Conservation (phyloP, 2,797 vertebrate species). For the Pelochelys cantorii region DNA sequence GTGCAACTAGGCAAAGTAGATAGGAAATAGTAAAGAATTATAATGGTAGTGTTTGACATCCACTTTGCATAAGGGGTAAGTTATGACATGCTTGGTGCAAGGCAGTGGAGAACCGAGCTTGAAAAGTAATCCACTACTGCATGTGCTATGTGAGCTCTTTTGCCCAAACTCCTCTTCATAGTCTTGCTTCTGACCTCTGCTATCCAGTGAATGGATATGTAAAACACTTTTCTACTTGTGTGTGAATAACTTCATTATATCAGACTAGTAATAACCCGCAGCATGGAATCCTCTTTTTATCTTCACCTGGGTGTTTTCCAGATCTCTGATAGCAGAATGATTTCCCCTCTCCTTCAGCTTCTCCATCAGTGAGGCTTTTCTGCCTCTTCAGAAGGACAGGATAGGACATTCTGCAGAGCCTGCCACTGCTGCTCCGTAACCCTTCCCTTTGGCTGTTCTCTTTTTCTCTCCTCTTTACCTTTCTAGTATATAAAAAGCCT, state of each 20-base stretch:
- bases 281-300: not conserved
- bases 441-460: not conserved
- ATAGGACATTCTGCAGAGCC: not conserved
- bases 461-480: not conserved
- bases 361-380: fast-evolving
- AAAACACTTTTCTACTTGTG: not conserved
- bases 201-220: not conserved
- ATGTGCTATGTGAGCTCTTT: constrained; percentile 9
- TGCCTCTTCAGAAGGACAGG: not conserved
- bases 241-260: not conserved
- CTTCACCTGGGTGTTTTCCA: not conserved
- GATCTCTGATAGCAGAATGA: not conserved
- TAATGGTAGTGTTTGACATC: not conserved
- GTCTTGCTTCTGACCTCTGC: not conserved
- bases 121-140: not conserved
- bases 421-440: not conserved
- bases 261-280: not conserved
- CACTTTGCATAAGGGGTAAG: not conserved
- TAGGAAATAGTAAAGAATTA: not conserved
- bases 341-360: constrained; percentile 6
- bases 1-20: not conserved
- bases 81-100: not conserved
- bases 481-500: constrained; percentile 9
- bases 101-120: not conserved
- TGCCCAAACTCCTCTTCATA: not conserved